These are phyloP conservation scores for Melierax canorus DNA, from an alignment of 2,113 vertebrate genomes.

Conservation along the genomic window DNA sequence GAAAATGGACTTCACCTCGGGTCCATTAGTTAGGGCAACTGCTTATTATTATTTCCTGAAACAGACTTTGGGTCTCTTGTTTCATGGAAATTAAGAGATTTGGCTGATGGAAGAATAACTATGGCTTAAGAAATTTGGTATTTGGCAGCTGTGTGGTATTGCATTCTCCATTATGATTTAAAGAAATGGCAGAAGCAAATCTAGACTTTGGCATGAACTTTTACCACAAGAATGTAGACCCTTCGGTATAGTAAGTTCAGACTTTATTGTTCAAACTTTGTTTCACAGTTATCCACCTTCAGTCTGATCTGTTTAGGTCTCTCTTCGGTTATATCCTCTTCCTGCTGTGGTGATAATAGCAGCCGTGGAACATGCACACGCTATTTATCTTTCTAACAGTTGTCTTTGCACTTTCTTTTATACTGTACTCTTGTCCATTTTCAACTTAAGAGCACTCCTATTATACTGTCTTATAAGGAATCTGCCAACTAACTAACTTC, in stretches of 20 bases:
- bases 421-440: background rate
- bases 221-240: background rate
- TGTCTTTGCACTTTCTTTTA: slow-evolving; percentile 1
- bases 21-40: background rate
- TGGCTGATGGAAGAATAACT: background rate
- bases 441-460: background rate
- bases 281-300: background rate
- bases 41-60: background rate
- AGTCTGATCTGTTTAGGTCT: background rate
- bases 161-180: background rate
- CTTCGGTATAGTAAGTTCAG: background rate
- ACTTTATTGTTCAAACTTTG: background rate
- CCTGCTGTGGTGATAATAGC: slow-evolving; percentile 16
- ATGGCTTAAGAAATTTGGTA: background rate
- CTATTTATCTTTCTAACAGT: slow-evolving; percentile 37
- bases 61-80: background rate
- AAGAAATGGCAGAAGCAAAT: background rate
- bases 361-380: background rate
- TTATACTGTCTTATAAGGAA: background rate
- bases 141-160: background rate
- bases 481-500: slow-evolving; percentile 13
- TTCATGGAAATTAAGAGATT: background rate
- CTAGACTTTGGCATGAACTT: background rate
- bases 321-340: background rate
- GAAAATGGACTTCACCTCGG: background rate